phyloP scores from a whole-genome alignment of 1,140 invertebrate species.

The Nomia melanderi region DNA sequence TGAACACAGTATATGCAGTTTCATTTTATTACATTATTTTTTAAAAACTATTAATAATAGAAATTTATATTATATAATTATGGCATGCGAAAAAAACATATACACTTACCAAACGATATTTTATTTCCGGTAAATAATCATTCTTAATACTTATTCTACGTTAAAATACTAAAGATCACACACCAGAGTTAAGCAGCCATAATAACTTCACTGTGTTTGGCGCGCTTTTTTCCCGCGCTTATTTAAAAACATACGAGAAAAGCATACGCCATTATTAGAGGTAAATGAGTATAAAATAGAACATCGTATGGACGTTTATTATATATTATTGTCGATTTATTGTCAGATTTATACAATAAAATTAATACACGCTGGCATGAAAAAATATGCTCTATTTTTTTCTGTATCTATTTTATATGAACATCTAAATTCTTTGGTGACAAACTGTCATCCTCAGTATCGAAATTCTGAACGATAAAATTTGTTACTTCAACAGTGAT shows the following conservation, averaged over 20 bases:
- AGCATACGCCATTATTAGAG: neutral
- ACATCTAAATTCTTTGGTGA: conserved; percentile 37
- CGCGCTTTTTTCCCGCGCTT: conserved; percentile 34
- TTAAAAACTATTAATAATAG: neutral
- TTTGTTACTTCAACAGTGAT: conserved; percentile 51
- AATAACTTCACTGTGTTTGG: neutral
- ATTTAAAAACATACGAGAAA: neutral
- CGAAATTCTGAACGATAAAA: conserved; percentile 57
- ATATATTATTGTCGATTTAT: conserved; percentile 7
- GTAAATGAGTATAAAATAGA: neutral
- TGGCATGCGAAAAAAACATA: neutral
- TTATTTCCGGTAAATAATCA: neutral
- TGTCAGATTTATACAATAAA: neutral
- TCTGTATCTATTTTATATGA: neutral
- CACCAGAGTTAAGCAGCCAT: neutral
- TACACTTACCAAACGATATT: neutral
- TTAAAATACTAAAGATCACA: neutral
- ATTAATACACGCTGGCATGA: neutral
- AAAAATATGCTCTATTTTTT: neutral
- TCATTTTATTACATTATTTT: too few relatives aligned
- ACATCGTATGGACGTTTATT: neutral
- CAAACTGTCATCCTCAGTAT: conserved; percentile 58
- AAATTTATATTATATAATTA: too few relatives aligned
- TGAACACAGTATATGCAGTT: neutral
- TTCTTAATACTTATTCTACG: neutral